phyloP scores from a whole-genome alignment of 2,797 vertebrate species.

The Semotilus atromaculatus region DNA sequence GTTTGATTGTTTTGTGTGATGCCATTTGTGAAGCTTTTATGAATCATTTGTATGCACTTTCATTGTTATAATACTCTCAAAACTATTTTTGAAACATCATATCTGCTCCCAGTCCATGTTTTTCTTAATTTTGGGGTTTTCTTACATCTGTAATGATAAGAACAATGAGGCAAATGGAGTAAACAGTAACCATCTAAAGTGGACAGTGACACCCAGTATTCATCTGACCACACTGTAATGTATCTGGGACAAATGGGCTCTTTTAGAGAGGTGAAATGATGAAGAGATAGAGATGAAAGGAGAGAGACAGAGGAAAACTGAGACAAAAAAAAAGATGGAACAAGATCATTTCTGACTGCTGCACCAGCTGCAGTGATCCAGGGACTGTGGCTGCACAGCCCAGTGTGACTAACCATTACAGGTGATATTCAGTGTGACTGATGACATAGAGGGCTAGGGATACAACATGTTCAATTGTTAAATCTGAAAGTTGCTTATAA shows the following conservation, averaged over 20 bases:
- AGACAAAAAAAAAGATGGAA: slow-evolving; percentile 5
- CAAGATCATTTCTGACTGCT: slow-evolving; percentile 5
- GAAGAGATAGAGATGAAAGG: slow-evolving; percentile 9
- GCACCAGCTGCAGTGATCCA: not conserved
- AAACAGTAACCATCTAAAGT: slow-evolving; percentile 1
- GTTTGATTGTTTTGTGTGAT: not conserved
- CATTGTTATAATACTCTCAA: not conserved
- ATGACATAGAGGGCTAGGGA: not conserved
- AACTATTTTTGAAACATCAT: not conserved
- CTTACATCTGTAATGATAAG: not conserved
- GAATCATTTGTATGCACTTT: not conserved
- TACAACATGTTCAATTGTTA: not conserved
- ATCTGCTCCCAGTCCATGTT: not conserved
- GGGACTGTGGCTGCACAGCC: not conserved
- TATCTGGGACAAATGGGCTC: slow-evolving; percentile 11
- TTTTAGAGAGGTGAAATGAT: slow-evolving; percentile 16
- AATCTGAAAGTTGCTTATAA: not conserved
- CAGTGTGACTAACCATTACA: not conserved
- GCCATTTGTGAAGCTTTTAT: not conserved
- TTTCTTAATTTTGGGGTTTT: not conserved
- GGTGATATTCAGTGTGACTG: not conserved
- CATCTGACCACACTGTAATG: not conserved
- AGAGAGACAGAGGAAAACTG: not conserved
- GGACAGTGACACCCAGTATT: not conserved
- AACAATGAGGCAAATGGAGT: not conserved